These are phyloP conservation scores for Oceanites oceanicus DNA, from an alignment of 2,113 vertebrate species.

Conservation along the genomic window DNA sequence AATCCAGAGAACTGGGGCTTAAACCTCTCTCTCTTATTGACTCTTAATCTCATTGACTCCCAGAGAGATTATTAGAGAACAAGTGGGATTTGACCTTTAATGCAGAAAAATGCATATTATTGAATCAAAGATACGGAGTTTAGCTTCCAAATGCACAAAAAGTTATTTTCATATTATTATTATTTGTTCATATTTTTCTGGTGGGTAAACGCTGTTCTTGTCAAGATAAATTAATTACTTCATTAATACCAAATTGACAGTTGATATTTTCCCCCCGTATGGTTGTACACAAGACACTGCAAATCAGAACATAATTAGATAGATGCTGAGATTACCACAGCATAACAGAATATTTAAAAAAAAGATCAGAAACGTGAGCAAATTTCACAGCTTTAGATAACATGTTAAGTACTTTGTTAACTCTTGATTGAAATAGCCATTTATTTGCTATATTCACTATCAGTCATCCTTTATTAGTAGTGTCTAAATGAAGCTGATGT, in stretches of 20 bases:
- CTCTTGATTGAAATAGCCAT: not conserved
- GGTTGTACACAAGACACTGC: not conserved
- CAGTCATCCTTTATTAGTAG: not conserved
- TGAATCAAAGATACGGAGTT: not conserved
- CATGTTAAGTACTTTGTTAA: not conserved
- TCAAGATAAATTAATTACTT: not conserved
- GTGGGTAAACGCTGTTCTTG: not conserved
- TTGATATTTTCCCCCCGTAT: not conserved
- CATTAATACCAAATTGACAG: not conserved
- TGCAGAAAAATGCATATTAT: not conserved
- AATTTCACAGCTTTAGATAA: not conserved
- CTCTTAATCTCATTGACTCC: not conserved
- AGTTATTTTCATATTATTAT: not conserved
- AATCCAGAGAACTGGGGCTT: not conserved
- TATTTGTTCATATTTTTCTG: not conserved
- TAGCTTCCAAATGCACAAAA: not conserved
- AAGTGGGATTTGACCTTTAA: not conserved
- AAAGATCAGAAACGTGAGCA: not conserved
- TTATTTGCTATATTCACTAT: not conserved
- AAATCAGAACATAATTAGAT: not conserved
- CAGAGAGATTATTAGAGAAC: not conserved
- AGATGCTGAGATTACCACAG: not conserved
- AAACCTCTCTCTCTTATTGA: not conserved
- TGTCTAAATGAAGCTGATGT: not conserved
- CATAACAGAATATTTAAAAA: not conserved